Conservation (phyloP, 2,888 invertebrate genomes). For the Tetheella fluctuosa region DNA sequence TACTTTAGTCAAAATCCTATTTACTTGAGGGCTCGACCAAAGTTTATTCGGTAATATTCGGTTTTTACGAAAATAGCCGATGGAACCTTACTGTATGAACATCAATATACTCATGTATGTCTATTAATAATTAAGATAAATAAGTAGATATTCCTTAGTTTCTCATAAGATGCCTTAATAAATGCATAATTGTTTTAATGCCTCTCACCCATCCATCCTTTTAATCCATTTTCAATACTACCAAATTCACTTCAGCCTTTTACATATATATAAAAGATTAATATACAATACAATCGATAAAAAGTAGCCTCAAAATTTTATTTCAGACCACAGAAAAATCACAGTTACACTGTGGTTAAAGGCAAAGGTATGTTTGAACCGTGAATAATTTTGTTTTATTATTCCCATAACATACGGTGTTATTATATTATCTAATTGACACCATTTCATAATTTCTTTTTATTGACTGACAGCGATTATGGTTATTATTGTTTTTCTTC, state of each 20-base stretch:
- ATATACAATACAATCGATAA: constrained; percentile 33
- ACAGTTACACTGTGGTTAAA: constrained; percentile 52
- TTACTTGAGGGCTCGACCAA: no score
- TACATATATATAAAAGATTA: constrained; percentile 4
- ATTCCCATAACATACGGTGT: no score
- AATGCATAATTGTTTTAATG: not conserved
- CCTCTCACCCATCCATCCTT: not conserved
- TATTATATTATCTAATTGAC: not conserved
- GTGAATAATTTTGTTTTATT: not conserved
- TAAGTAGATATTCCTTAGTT: not conserved
- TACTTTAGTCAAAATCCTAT: not conserved
- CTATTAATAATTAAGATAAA: not conserved
- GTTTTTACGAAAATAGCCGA: not conserved
- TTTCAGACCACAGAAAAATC: constrained; percentile 36
- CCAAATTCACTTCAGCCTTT: constrained; percentile 33
- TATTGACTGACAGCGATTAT: no score
- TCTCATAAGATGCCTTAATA: not conserved
- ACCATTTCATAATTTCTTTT: not conserved
- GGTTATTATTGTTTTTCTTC: no score
- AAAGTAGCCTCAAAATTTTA: constrained; percentile 43
- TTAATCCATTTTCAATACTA: constrained; percentile 18
- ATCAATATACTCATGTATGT: not conserved
- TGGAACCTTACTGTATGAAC: not conserved
- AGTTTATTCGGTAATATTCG: not conserved
- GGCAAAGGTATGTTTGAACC: constrained; percentile 25